Evolutionary conservation across 1,140 invertebrate species (phyloP).

Genomic region (Meloidogyne chitwoodi): DNA sequence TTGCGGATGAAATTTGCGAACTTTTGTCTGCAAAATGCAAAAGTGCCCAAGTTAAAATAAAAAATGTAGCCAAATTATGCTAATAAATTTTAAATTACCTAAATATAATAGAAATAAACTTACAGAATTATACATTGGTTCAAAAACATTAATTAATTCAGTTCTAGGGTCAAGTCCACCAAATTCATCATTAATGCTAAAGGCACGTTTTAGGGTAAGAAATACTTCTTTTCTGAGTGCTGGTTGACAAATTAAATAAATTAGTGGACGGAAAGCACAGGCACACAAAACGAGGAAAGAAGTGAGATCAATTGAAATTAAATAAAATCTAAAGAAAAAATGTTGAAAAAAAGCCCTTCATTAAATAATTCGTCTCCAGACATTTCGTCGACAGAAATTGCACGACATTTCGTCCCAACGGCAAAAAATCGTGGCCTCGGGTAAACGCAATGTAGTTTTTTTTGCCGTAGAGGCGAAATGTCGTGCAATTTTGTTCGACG

Average conservation of each 20-base stretch:
- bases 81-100: not conserved
- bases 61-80: too few relatives aligned
- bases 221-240: constrained; percentile 42
- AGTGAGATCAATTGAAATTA: constrained; percentile 46
- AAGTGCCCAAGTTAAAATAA: too few relatives aligned
- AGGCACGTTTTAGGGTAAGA: constrained; percentile 23
- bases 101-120: not conserved
- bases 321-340: constrained; percentile 31
- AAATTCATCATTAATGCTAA: constrained; percentile 1
- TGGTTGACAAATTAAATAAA: constrained; percentile 48
- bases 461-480: too few relatives aligned
- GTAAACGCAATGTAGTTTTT: too few relatives aligned
- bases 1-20: too few relatives aligned
- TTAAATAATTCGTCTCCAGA: too few relatives aligned
- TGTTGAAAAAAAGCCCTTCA: not conserved
- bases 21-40: too few relatives aligned
- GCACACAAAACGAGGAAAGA: constrained; percentile 53
- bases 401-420: too few relatives aligned
- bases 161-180: constrained; percentile 6
- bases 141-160: constrained; percentile 6
- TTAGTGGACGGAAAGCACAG: constrained; percentile 50
- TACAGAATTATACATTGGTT: constrained; percentile 21
- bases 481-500: too few relatives aligned
- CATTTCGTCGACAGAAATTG: too few relatives aligned
- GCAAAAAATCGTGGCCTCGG: too few relatives aligned